Conservation (phyloP, 2,797 vertebrate species). For the Nasua narica region DNA sequence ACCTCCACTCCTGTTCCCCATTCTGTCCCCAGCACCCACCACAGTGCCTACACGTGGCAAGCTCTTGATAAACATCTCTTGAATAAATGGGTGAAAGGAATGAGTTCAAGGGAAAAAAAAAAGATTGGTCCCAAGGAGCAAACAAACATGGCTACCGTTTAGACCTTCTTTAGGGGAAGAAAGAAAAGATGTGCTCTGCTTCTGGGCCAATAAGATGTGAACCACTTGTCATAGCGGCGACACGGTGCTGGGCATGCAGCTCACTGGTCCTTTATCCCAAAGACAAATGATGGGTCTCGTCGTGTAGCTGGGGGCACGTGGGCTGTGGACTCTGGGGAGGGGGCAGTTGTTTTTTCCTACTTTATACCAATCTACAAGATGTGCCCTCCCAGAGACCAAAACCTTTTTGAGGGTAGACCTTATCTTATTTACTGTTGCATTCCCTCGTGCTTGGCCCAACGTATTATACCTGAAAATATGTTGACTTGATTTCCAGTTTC, state of each 20-base stretch:
- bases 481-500: background rate
- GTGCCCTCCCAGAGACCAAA: background rate
- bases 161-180: background rate
- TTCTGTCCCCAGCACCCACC: background rate
- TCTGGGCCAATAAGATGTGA: background rate
- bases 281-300: background rate
- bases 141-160: background rate
- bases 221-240: background rate
- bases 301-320: too few relatives aligned
- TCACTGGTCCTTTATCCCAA: background rate
- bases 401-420: background rate
- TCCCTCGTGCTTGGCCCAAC: too few relatives aligned
- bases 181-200: background rate
- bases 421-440: too few relatives aligned
- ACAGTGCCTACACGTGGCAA: background rate
- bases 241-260: fast-evolving
- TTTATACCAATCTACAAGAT: background rate
- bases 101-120: background rate
- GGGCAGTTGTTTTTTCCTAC: background rate
- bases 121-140: background rate
- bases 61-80: background rate
- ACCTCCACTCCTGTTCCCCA: fast-evolving
- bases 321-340: background rate
- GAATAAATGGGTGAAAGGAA: background rate
- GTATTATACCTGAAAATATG: background rate